Evolutionary conservation across 1,140 invertebrate genomes (phyloP).

Genomic region (Saxidomus purpurata): DNA sequence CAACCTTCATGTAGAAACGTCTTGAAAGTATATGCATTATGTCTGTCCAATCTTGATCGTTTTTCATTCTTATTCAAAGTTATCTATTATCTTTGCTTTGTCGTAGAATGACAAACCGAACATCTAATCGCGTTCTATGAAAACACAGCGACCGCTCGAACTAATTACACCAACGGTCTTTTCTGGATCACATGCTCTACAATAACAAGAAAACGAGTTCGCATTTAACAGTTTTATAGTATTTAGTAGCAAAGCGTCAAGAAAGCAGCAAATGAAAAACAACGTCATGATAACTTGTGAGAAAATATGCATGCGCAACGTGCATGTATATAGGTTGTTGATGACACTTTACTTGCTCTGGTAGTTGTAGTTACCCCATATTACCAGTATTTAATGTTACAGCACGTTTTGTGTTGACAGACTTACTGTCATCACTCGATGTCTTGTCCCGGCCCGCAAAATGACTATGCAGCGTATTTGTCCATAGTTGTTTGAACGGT

Average conservation of each 20-base stretch:
- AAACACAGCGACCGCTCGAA: background rate
- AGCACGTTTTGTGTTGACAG: too few species aligned
- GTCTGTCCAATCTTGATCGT: background rate
- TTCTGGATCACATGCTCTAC: background rate
- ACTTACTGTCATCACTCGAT: too few species aligned
- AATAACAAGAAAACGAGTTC: background rate
- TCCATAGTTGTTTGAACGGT: background rate
- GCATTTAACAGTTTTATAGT: too few species aligned
- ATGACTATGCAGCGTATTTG: background rate
- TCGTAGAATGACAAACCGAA: background rate
- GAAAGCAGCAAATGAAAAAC: too few species aligned
- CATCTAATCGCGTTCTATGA: background rate
- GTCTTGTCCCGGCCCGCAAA: background rate
- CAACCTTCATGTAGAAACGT: background rate
- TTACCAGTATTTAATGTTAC: too few species aligned
- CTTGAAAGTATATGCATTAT: background rate
- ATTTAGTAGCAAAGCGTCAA: too few species aligned
- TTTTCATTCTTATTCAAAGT: background rate
- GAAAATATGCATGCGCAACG: too few species aligned
- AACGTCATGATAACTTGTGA: too few species aligned
- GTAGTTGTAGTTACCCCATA: too few species aligned
- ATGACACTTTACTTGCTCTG: too few species aligned
- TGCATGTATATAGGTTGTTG: too few species aligned
- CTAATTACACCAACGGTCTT: background rate
- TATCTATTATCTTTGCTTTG: background rate